These are phyloP conservation scores for Rhadina sibilatrix DNA, from an alignment of 2,113 vertebrate species.

Conservation along the genomic window DNA sequence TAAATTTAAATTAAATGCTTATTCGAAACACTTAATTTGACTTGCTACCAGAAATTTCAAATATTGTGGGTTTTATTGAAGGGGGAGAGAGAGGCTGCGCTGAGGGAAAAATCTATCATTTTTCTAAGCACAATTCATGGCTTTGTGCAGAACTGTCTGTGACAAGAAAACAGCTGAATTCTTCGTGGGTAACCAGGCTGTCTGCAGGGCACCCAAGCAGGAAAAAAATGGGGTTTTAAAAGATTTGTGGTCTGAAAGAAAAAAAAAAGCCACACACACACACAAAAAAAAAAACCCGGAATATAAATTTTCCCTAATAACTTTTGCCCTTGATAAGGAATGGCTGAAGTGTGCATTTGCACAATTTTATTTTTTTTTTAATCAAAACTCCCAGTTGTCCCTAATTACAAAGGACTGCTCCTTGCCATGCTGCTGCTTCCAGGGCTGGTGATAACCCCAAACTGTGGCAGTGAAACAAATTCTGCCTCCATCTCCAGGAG, in stretches of 20 bases:
- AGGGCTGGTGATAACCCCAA: background rate
- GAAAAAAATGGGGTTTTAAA: background rate
- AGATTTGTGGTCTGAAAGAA: background rate
- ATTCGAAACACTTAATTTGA: constrained; percentile 76
- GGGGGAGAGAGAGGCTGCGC: background rate
- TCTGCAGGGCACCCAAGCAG: background rate
- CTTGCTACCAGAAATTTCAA: constrained; percentile 66
- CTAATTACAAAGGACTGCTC: background rate
- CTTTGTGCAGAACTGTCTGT: background rate
- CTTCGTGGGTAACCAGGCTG: background rate
- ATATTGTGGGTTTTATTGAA: constrained; percentile 56
- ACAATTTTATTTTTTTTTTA: background rate
- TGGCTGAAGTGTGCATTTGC: background rate
- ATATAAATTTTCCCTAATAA: background rate
- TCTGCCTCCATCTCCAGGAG: background rate
- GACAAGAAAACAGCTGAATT: constrained; percentile 34
- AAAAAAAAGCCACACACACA: no score
- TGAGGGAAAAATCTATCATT: constrained; percentile 14
- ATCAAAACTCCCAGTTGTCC: background rate
- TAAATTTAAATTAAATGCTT: constrained; percentile 77
- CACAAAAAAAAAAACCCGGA: background rate
- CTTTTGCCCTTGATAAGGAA: background rate
- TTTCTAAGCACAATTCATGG: constrained; percentile 35
- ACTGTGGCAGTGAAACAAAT: background rate
- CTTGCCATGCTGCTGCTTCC: background rate